Percentiles rank a stretch among this genome's conserved stretches.
Conservation (phyloP, 2,888 invertebrate genomes). For the Ochropleura plecta region DNA sequence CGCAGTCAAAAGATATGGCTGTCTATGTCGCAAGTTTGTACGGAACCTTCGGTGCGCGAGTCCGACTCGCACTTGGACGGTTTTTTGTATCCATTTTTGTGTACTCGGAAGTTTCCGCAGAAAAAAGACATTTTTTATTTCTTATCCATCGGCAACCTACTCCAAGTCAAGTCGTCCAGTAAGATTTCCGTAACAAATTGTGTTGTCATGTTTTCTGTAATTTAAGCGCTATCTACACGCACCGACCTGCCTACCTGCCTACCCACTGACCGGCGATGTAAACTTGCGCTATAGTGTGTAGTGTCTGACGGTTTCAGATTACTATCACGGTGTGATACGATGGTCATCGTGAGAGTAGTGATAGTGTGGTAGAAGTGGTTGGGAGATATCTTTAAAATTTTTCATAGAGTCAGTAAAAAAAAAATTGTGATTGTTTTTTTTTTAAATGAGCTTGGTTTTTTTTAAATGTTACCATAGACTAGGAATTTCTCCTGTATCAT, state of each 20-base stretch:
- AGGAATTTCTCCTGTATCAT: no score
- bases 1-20: no score
- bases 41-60: no score
- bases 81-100: neutral
- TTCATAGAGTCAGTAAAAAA: no score
- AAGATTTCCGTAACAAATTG: conserved; percentile 81
- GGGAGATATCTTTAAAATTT: neutral
- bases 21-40: no score
- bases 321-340: conserved; percentile 31
- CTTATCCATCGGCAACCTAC: conserved; percentile 38
- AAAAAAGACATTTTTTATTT: neutral
- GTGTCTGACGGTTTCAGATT: conserved; percentile 32
- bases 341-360: neutral
- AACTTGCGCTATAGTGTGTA: conserved; percentile 28
- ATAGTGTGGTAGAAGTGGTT: conserved; percentile 6
- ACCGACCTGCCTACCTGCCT: conserved; percentile 21
- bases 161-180: conserved; percentile 49
- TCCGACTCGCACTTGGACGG: no score
- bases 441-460: no score
- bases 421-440: no score
- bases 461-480: no score
- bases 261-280: conserved; percentile 18
- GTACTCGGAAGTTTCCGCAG: neutral
- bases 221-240: conserved; percentile 77
- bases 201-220: conserved; percentile 85